Evolutionary conservation across 2,797 vertebrate species (phyloP), one percentile per base, ranked within the genome.

Genomic region (Microcaecilia unicolor): DNA sequence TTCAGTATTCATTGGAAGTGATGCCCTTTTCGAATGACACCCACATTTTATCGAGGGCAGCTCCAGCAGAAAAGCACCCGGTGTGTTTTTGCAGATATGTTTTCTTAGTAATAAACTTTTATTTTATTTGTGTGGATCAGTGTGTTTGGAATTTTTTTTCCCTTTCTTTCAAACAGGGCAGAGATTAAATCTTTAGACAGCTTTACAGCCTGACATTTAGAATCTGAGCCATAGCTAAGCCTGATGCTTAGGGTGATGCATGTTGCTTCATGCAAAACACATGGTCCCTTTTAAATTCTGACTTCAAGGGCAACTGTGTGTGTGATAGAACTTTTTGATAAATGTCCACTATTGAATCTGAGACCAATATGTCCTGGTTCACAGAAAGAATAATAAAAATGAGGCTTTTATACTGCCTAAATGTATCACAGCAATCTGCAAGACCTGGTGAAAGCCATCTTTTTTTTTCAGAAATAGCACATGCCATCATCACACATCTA

Each of bases 11-110:
- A 64, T 42, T 74, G 73, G 72, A 80, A 82, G 77, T 69, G 1
- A 78, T 76, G 71, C 76, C 67, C 70, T 76, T 74, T 78, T 70
- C 46, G 48, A 82, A 73, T 60, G 64, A 74, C 70, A 70, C 70
- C 73, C 64, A 58, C 67, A 55, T 70, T 76, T 76, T 74, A 70
- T 64, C 1, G 2, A 71, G 70, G 58, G 67, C 55, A 69, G 54
- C 35, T 64, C 76, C 64, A 40, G 59, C 68, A 60, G 48, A 48
- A 56, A 56, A 64, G 47, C 47, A 65, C 44, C 37, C 15, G 67
- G 58, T 66, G 46, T 64, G 58, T 61, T 73, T 74, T 42, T 42
- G 59, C 48, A 58, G 63, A 60, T 68, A 60, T 0, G 38, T 67
- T 70, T 61, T 58, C 50, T 57, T 65, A 48, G 40, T 42, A 39